These are phyloP conservation scores for Pyrgilauda ruficollis DNA, from an alignment of 2,113 vertebrate species.

Conservation along the genomic window DNA sequence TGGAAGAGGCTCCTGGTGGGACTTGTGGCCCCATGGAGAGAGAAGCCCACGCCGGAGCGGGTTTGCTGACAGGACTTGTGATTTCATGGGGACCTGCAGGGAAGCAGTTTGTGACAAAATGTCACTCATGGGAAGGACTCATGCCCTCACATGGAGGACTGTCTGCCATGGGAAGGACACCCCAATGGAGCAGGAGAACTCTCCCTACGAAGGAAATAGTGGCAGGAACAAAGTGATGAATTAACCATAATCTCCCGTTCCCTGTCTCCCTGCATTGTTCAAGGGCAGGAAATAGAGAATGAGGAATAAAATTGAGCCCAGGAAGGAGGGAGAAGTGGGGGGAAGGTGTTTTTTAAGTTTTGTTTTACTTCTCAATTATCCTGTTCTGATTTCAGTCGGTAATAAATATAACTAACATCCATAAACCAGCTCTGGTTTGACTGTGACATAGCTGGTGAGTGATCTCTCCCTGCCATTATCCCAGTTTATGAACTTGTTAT, in stretches of 20 bases:
- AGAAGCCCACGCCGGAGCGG: background rate
- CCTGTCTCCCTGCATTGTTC: background rate
- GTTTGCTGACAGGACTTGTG: background rate
- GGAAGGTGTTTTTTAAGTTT: background rate
- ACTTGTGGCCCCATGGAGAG: background rate
- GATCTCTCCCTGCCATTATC: background rate
- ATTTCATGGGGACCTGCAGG: accelerated
- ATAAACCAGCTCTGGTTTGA: background rate
- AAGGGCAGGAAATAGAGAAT: background rate
- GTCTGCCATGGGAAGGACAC: background rate
- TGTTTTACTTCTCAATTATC: background rate
- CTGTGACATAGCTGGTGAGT: background rate
- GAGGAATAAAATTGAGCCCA: background rate
- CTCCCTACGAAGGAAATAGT: background rate
- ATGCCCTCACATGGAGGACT: accelerated
- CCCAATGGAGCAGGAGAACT: background rate
- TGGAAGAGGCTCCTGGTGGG: background rate
- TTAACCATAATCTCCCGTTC: background rate
- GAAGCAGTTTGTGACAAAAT: background rate
- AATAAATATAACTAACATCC: background rate
- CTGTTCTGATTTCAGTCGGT: background rate
- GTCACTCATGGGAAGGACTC: background rate
- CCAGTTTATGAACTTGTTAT: background rate
- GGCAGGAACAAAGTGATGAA: background rate
- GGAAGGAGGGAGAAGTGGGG: background rate